A percentile compares a stretch with the other conserved stretches of the same genome.
phyloP scores from a whole-genome alignment of 2,797 vertebrate genomes.

The Microctenopoma lineatum region DNA sequence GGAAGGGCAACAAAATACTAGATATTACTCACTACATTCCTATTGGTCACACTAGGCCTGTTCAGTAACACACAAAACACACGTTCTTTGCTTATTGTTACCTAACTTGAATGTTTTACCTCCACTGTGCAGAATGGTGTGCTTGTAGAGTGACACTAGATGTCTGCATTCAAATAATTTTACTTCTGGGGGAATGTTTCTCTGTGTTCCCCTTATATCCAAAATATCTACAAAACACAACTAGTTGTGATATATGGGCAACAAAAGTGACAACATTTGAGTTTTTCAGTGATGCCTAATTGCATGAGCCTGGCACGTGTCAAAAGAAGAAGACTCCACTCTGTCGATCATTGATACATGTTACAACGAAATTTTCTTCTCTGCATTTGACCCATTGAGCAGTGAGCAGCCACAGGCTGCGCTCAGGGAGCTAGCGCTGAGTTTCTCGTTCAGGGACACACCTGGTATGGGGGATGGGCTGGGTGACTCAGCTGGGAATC shows the following conservation, averaged over 20 bases:
- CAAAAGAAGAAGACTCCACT: no score
- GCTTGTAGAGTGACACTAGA: not conserved
- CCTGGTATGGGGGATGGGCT: no score
- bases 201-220: not conserved
- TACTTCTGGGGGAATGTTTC: not conserved
- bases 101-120: not conserved
- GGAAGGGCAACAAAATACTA: constrained; percentile 17
- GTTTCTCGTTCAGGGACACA: no score
- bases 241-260: not conserved
- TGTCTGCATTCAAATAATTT: not conserved
- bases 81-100: not conserved
- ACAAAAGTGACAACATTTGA: not conserved
- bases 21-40: not conserved
- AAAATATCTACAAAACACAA: no score
- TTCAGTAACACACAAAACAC: not conserved
- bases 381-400: no score
- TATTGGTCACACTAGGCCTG: not conserved
- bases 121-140: not conserved
- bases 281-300: not conserved
- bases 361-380: no score
- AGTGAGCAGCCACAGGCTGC: no score
- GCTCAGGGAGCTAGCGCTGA: no score
- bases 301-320: not conserved
- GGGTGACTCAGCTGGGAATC: no score
- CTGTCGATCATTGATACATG: no score